Evolutionary conservation across 2,888 invertebrate genomes (phyloP).

Genomic region (Hedychridium roseum): DNA sequence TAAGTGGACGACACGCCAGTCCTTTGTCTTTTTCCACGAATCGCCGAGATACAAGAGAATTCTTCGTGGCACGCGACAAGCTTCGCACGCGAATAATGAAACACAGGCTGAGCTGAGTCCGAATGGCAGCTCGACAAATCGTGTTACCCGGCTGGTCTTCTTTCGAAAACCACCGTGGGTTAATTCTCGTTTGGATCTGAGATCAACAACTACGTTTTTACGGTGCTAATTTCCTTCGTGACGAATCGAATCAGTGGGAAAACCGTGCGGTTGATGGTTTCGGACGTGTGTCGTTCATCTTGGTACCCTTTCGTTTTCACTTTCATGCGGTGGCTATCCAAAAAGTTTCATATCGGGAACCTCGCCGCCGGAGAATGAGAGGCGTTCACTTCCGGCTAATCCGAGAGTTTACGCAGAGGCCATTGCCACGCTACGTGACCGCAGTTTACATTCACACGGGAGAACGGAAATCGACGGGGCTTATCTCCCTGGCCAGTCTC

Average conservation of each 20-base stretch:
- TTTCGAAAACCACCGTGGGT: too few species aligned
- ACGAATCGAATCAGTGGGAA: too few species aligned
- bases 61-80: conserved; percentile 3
- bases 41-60: conserved; percentile 6
- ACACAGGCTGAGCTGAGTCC: conserved; percentile 11
- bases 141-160: neutral
- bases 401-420: conserved; percentile 11
- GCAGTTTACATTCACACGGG: conserved; percentile 8
- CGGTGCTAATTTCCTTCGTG: too few species aligned
- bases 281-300: too few species aligned
- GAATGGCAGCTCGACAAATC: too few species aligned
- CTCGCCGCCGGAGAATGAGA: conserved; percentile 6
- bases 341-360: conserved; percentile 26
- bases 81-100: conserved; percentile 17
- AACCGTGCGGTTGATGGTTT: too few species aligned
- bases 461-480: conserved; percentile 15
- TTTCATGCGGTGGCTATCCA: conserved; percentile 31
- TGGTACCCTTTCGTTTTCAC: conserved; percentile 32
- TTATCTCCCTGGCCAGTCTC: too few species aligned
- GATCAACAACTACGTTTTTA: too few species aligned
- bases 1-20: too few species aligned
- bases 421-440: conserved; percentile 7
- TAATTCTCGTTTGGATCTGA: too few species aligned
- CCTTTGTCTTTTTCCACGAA: conserved; percentile 9
- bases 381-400: conserved; percentile 38